Evolutionary conservation across 2,113 vertebrate genomes (phyloP).

Genomic region (Mionectes macconnelli): DNA sequence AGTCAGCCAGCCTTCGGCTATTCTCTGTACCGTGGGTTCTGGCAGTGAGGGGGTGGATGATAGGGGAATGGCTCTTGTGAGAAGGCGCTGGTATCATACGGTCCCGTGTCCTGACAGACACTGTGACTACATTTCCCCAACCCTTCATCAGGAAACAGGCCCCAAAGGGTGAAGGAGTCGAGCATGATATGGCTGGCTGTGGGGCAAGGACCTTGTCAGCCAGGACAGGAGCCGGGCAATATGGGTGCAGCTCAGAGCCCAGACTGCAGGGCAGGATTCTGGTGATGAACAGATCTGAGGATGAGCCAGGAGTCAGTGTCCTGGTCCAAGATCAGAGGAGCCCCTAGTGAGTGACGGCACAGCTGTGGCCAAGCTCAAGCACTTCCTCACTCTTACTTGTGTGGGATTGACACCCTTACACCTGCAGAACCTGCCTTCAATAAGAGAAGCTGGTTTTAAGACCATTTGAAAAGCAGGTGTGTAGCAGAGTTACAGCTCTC

Average conservation of each 20-base stretch:
- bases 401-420: background rate
- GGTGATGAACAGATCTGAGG: background rate
- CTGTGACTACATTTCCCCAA: background rate
- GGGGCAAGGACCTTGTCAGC: background rate
- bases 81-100: fast-evolving
- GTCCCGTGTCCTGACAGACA: background rate
- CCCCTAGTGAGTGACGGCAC: background rate
- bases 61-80: background rate
- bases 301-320: background rate
- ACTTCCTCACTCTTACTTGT: fast-evolving
- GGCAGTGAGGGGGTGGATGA: background rate
- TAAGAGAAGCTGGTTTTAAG: background rate
- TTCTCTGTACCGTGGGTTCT: fast-evolving
- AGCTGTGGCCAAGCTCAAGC: background rate
- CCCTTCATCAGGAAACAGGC: background rate
- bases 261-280: background rate
- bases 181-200: background rate
- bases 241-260: background rate
- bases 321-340: background rate
- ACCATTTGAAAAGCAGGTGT: background rate
- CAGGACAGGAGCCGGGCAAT: fast-evolving
- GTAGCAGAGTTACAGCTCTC: background rate
- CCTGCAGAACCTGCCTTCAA: background rate
- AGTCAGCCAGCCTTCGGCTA: background rate
- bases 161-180: background rate